Evolutionary conservation across 2,113 vertebrate genomes (phyloP), one percentile per base, ranked within the genome.

Genomic region (Macaca nemestrina): DNA sequence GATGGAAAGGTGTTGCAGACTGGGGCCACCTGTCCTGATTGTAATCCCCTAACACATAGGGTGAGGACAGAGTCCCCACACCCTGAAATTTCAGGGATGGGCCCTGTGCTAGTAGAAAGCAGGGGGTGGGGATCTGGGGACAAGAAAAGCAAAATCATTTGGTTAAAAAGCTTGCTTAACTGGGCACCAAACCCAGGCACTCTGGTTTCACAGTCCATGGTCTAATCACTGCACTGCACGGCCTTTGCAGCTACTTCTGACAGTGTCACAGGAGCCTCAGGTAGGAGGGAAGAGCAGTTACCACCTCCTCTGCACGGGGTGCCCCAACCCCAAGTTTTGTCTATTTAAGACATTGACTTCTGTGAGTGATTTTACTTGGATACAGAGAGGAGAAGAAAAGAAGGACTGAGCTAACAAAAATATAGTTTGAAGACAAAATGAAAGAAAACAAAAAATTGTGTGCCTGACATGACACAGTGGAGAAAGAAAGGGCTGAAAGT

Each of bases 31-130:
- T 48, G 8, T 40, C 59, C 73, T 76, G 20, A 45, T 4, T 23
- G 32, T 85, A 17, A 84, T 92, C 80, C 79, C 84, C n/a, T 38
- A 35, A 73, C 72, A n/a, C 30, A 32, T 3, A 18, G 10, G 48
- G 45, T 55, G 79, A 81, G 57, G 43, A 90, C 70, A 87, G 52
- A 12, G 32, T 57, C 76, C 38, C 38, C 89, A 96, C 79, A 59
- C 94, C 90, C 88, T 57, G 48, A 95, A 86, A 82, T 43, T 43
- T 87, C 95, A 87, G 85, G 83, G 70, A 50, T 64, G 61, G 88
- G 61, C 64, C 43, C 68, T 13, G 13, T n/a, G 83, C 78, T 88
- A 76, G 90, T 16, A 59, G 87, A 83, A 83, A 40, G 73, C 67
- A 95, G 8, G 1, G 1, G 48, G 17, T 67, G 13, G 73, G n/a